phyloP scores from a whole-genome alignment of 2,888 invertebrate species.

The Temnothorax ravouxi region DNA sequence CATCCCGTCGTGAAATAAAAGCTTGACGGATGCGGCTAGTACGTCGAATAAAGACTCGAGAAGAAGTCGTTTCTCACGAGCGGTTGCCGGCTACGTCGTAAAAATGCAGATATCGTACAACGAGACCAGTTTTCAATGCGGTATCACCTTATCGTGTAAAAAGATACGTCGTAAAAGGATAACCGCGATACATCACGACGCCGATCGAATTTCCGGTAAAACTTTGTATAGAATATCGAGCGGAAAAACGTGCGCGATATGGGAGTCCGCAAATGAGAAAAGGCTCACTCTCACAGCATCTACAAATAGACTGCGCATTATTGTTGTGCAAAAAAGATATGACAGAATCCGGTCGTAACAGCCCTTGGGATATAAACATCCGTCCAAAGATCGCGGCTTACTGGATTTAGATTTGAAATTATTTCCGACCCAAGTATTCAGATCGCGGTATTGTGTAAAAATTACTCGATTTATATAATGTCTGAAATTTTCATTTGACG shows the following conservation, averaged over 20 bases:
- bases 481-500: neutral
- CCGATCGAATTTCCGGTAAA: neutral
- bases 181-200: neutral
- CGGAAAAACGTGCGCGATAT: neutral
- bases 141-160: constrained; percentile 9
- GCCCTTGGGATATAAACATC: neutral
- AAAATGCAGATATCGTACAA: constrained; percentile 35
- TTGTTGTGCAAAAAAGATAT: neutral
- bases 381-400: constrained; percentile 19
- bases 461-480: neutral
- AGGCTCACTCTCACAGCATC: neutral
- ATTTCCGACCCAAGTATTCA: neutral
- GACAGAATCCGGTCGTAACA: constrained; percentile 8
- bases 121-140: neutral
- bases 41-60: neutral
- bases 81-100: constrained; percentile 16
- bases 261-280: neutral
- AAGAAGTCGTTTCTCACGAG: constrained; percentile 27
- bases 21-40: neutral
- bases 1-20: constrained; percentile 1
- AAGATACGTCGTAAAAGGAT: constrained; percentile 17
- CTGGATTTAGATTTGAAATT: neutral
- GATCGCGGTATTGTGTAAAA: neutral
- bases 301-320: neutral
- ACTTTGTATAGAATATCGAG: neutral